Evolutionary conservation across 2,888 invertebrate genomes (phyloP).

Genomic region (Achlya flavicornis): DNA sequence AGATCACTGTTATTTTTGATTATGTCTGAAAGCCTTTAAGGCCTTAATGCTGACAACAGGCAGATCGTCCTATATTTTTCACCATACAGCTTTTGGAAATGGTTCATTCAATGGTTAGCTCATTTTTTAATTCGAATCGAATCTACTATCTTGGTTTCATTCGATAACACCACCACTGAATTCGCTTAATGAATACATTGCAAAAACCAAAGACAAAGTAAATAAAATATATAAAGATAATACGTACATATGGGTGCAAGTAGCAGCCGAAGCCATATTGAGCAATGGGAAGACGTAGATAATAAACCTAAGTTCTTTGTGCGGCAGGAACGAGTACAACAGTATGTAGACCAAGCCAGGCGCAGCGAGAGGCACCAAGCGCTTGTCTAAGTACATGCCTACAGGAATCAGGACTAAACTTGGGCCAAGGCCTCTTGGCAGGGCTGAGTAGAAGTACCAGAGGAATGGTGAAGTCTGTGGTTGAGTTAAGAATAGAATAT

Average conservation of each 20-base stretch:
- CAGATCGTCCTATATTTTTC: too few species aligned
- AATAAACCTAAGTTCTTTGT: slow-evolving; percentile 98
- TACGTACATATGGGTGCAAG: slow-evolving; percentile 94
- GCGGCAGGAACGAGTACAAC: slow-evolving; percentile 97
- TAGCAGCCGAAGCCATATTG: slow-evolving; percentile 94
- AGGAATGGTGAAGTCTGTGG: slow-evolving; percentile 94
- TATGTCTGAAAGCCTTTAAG: not conserved
- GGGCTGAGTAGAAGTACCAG: slow-evolving; percentile 99
- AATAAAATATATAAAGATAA: slow-evolving; percentile 6
- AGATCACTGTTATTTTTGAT: not conserved
- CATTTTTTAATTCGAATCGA: too few species aligned
- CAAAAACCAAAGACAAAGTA: not conserved
- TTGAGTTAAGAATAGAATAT: slow-evolving; percentile 44
- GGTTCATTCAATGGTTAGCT: too few species aligned
- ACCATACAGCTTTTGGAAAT: too few species aligned
- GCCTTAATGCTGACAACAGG: not conserved
- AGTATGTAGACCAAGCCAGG: slow-evolving; percentile 92
- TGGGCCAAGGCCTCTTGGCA: slow-evolving; percentile 95
- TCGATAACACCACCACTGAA: too few species aligned
- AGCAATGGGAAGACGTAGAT: slow-evolving; percentile 98
- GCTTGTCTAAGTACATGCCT: slow-evolving; percentile 88
- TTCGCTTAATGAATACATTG: too few species aligned
- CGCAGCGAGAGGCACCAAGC: slow-evolving; percentile 87
- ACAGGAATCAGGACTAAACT: slow-evolving; percentile 91
- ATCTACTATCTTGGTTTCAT: too few species aligned